Percentiles rank a stretch among this genome's conserved stretches.
phyloP scores from a whole-genome alignment of 2,797 vertebrate genomes.

The Syndactyla subalaris region DNA sequence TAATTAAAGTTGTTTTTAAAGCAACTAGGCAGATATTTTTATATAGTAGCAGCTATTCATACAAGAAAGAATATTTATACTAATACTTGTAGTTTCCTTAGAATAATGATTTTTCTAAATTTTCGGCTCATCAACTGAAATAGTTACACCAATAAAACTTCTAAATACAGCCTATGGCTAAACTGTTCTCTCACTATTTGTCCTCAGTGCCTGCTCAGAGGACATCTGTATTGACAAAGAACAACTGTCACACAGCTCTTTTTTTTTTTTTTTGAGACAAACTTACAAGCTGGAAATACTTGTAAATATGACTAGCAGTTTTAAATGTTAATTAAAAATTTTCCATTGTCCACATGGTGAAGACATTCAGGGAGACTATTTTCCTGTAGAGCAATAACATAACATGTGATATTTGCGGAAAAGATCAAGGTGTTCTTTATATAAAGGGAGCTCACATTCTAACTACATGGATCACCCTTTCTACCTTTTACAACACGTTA shows the following conservation, averaged over 20 bases:
- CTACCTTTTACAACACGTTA: background rate
- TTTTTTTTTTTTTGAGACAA: background rate
- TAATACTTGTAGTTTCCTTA: background rate
- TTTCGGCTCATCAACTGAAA: background rate
- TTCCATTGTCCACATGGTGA: background rate
- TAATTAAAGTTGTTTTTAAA: background rate
- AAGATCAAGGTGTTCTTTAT: background rate
- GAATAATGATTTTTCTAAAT: background rate
- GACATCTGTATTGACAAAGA: background rate
- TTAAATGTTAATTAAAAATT: background rate
- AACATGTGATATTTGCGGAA: fast-evolving
- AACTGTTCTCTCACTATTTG: background rate
- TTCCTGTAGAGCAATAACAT: background rate
- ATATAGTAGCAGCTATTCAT: background rate
- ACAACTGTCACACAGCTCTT: background rate
- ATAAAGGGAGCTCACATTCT: background rate
- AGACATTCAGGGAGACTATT: background rate
- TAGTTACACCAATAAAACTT: background rate
- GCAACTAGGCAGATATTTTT: background rate
- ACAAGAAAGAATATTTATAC: background rate
- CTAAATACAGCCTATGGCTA: background rate
- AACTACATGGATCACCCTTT: background rate
- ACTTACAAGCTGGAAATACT: background rate
- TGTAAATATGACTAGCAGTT: background rate
- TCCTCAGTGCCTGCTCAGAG: background rate